These are phyloP conservation scores for Deroplatys truncata DNA, from an alignment of 2,888 invertebrate species.

Conservation along the genomic window DNA sequence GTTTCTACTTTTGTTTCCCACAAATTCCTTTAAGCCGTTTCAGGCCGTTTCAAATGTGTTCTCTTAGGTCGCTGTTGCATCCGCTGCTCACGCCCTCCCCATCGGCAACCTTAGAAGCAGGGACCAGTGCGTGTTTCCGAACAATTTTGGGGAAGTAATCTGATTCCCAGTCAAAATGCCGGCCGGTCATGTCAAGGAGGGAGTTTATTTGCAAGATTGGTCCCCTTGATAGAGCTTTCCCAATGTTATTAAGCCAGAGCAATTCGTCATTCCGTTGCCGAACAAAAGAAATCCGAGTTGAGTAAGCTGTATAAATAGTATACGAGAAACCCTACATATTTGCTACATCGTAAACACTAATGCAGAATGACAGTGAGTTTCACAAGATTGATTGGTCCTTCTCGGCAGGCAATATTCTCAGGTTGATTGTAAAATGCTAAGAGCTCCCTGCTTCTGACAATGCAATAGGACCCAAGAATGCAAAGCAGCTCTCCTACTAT, in stretches of 20 bases:
- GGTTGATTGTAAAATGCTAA: not conserved
- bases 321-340: not conserved
- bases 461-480: no score
- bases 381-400: not conserved
- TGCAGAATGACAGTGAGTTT: not conserved
- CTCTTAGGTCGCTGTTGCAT: not conserved
- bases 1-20: no score
- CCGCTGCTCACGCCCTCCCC: not conserved
- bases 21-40: no score
- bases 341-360: not conserved
- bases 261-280: not conserved
- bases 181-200: not conserved
- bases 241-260: not conserved
- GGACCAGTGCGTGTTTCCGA: constrained; percentile 2
- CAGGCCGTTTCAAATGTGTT: not conserved
- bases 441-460: no score
- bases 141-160: constrained; percentile 12
- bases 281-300: not conserved
- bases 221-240: not conserved
- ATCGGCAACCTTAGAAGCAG: not conserved
- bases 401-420: not conserved
- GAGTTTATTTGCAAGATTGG: not conserved
- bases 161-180: not conserved
- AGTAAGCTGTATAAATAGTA: not conserved
- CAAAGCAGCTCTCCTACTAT: no score